These are phyloP conservation scores for Andrena minutula DNA, from an alignment of 2,888 invertebrate genomes.

Conservation along the genomic window DNA sequence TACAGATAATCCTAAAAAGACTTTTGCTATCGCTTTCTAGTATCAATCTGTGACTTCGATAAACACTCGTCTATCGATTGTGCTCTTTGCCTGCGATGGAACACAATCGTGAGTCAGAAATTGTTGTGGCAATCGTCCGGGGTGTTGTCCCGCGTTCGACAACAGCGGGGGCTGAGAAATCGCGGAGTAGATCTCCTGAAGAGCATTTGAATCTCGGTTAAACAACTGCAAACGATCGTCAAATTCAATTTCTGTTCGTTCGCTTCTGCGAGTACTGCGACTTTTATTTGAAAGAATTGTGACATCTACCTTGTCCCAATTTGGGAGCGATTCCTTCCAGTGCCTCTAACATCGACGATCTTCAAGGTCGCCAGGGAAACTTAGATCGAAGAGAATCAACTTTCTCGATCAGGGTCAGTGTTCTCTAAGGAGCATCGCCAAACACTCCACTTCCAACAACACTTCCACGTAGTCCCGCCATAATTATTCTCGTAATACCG, in stretches of 20 bases:
- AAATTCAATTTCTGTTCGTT: too few species aligned
- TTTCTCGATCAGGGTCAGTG: slow-evolving; percentile 13
- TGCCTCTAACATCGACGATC: not conserved
- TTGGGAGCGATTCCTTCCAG: too few species aligned
- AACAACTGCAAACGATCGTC: too few species aligned
- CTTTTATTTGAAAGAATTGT: too few species aligned
- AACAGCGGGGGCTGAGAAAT: too few species aligned
- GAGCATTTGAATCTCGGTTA: too few species aligned
- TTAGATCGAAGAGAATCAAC: not conserved
- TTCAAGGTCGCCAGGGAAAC: not conserved
- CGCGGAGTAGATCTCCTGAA: too few species aligned
- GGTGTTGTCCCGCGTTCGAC: not conserved
- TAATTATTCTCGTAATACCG: too few species aligned
- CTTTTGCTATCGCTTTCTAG: slow-evolving; percentile 23
- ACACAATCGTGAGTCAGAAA: slow-evolving; percentile 2
- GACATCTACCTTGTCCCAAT: too few species aligned
- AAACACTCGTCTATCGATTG: slow-evolving; percentile 45
- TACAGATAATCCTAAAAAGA: slow-evolving; percentile 44
- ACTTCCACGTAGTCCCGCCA: not conserved
- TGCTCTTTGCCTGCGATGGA: slow-evolving; percentile 11
- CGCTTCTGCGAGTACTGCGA: too few species aligned
- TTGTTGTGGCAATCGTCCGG: not conserved
- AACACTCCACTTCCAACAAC: slow-evolving; percentile 26
- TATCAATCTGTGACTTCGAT: slow-evolving; percentile 42
- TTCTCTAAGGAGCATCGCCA: not conserved